phyloP scores from a whole-genome alignment of 1,140 invertebrate species.

The Drosophila orena region DNA sequence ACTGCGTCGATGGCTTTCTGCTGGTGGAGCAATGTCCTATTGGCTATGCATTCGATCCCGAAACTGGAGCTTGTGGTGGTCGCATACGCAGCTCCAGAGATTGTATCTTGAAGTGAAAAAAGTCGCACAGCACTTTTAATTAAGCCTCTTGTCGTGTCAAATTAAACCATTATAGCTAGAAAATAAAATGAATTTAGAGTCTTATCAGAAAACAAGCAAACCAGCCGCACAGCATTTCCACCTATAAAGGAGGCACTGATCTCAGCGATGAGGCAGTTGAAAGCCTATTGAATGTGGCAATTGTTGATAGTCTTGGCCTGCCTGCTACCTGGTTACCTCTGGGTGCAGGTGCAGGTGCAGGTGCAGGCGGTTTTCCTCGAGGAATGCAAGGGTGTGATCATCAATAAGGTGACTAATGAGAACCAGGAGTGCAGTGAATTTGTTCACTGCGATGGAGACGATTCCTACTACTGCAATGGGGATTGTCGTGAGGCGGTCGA shows the following conservation, averaged over 20 bases:
- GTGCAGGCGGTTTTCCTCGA: conserved; percentile 45
- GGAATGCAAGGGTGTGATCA: conserved; percentile 73
- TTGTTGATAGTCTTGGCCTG: conserved; percentile 45
- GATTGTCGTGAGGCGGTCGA: conserved; percentile 50
- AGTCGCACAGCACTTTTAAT: conserved; percentile 48
- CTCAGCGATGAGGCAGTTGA: conserved; percentile 43
- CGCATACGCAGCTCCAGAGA: conserved; percentile 8
- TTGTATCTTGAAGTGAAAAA: conserved; percentile 21
- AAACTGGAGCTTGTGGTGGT: conserved; percentile 38
- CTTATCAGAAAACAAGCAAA: conserved; percentile 43
- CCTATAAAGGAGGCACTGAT: conserved; percentile 60
- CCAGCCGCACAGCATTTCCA: background rate
- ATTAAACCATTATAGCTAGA: conserved; percentile 40
- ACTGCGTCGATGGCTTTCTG: conserved; percentile 67
- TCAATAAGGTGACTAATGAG: conserved; percentile 42
- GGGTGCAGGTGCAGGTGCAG: background rate
- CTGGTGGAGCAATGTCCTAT: conserved; percentile 74
- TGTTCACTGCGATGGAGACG: conserved; percentile 68
- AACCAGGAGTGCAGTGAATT: conserved; percentile 66
- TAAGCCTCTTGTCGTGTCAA: conserved; percentile 44
- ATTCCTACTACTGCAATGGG: conserved; percentile 71
- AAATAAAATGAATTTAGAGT: conserved; percentile 65
- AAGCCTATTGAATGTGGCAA: conserved; percentile 54
- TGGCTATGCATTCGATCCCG: conserved; percentile 46
- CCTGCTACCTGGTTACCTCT: conserved; percentile 19